Evolutionary conservation across 2,113 vertebrate species (phyloP).

Genomic region (Malurus alboscapulatus): DNA sequence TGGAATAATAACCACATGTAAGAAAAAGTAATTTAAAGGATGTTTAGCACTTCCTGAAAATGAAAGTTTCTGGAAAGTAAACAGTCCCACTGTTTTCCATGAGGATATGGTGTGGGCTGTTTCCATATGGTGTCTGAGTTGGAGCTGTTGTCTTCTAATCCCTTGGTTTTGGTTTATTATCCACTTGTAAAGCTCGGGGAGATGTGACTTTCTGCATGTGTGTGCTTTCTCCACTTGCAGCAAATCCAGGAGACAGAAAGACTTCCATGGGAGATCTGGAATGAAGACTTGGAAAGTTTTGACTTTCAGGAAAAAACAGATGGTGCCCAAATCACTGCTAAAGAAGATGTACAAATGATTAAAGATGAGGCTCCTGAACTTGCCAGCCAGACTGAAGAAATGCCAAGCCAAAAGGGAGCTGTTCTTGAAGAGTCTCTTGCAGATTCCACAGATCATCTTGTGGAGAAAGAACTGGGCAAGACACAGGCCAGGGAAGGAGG

Average conservation of each 20-base stretch:
- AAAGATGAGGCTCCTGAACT: not conserved
- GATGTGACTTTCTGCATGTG: not conserved
- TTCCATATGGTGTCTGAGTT: not conserved
- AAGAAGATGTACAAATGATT: not conserved
- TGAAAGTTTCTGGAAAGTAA: not conserved
- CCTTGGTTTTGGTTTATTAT: not conserved
- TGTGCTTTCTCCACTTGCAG: slow-evolving; percentile 18
- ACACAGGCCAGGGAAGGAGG: not conserved
- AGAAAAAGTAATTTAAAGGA: not conserved
- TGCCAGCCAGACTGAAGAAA: not conserved
- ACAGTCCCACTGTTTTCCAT: not conserved
- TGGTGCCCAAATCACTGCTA: not conserved
- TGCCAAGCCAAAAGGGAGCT: not conserved
- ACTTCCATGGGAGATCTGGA: not conserved
- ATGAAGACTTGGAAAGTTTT: not conserved
- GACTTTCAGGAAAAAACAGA: not conserved
- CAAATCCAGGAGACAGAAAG: not conserved
- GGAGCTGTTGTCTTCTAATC: not conserved
- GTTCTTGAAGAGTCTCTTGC: not conserved
- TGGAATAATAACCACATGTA: not conserved
- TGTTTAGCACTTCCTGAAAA: not conserved
- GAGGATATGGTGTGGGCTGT: not conserved
- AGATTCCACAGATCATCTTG: not conserved
- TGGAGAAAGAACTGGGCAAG: not conserved
- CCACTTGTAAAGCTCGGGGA: not conserved